phyloP scores from a whole-genome alignment of 2,888 invertebrate species.

The Tipula helvola region DNA sequence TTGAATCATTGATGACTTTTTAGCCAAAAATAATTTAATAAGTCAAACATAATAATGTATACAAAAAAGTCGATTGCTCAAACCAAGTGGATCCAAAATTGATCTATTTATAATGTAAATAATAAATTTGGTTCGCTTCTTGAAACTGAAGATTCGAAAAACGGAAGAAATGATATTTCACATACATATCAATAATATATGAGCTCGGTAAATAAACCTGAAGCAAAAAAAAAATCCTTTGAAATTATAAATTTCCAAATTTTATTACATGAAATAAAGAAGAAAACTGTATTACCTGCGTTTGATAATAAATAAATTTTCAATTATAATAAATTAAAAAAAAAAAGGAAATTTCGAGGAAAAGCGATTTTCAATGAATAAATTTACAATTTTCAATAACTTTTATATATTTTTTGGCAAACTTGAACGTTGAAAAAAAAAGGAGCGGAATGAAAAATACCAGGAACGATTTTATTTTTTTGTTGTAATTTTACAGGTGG shows the following conservation, averaged over 20 bases:
- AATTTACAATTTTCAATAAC: neutral
- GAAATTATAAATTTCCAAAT: neutral
- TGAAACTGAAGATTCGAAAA: neutral
- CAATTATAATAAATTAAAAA: neutral
- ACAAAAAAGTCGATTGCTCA: neutral
- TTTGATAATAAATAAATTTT: conserved; percentile 4
- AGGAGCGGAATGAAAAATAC: neutral
- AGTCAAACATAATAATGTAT: neutral
- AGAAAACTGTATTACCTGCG: neutral
- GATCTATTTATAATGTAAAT: neutral
- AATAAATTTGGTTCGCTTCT: neutral
- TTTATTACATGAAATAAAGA: neutral
- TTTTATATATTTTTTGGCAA: neutral
- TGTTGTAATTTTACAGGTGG: neutral
- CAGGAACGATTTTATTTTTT: neutral
- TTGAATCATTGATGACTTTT: neutral
- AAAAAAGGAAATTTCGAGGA: neutral
- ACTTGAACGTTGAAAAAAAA: neutral
- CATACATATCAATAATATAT: neutral
- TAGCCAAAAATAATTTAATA: neutral
- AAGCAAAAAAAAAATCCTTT: neutral
- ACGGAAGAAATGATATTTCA: neutral
- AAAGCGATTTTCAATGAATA: neutral
- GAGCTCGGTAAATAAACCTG: neutral
- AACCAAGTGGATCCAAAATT: neutral